Percentiles rank a stretch among this genome's conserved stretches.
These are phyloP conservation scores for Dynastes maya DNA, from an alignment of 2,888 invertebrate species.

Conservation along the genomic window DNA sequence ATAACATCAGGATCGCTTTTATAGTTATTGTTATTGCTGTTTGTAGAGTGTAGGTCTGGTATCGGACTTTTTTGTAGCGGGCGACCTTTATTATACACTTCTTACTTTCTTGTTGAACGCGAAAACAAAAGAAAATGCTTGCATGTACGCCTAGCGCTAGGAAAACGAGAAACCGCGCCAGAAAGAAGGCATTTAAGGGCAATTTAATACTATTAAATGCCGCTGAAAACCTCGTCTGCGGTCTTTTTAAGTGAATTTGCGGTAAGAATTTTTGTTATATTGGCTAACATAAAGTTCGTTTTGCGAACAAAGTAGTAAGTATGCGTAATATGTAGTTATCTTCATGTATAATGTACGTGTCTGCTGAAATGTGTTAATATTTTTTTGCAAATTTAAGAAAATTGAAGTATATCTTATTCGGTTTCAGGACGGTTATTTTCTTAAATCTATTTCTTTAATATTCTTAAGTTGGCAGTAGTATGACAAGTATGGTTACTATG, in stretches of 20 bases:
- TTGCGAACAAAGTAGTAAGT: background rate
- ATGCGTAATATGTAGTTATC: no score
- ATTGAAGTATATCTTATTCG: no score
- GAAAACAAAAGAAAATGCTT: background rate
- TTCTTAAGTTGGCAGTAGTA: no score
- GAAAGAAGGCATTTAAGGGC: constrained; percentile 30
- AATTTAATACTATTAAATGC: constrained; percentile 38
- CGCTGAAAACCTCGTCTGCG: constrained; percentile 29
- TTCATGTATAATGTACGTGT: no score
- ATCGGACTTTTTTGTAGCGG: background rate
- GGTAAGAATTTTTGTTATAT: constrained; percentile 22
- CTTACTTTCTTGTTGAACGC: background rate
- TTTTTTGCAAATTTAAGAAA: no score
- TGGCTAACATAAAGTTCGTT: background rate
- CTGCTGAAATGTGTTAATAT: no score
- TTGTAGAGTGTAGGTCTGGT: background rate
- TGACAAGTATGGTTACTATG: no score
- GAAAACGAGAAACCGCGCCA: constrained; percentile 23
- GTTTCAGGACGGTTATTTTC: no score
- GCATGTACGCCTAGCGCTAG: background rate
- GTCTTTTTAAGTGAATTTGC: constrained; percentile 37
- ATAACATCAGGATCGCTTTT: constrained; percentile 20
- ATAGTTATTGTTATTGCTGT: constrained; percentile 12
- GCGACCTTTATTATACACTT: constrained; percentile 6
- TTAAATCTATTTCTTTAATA: no score